Conservation (phyloP, 2,797 vertebrate species). For the Alca torda region DNA sequence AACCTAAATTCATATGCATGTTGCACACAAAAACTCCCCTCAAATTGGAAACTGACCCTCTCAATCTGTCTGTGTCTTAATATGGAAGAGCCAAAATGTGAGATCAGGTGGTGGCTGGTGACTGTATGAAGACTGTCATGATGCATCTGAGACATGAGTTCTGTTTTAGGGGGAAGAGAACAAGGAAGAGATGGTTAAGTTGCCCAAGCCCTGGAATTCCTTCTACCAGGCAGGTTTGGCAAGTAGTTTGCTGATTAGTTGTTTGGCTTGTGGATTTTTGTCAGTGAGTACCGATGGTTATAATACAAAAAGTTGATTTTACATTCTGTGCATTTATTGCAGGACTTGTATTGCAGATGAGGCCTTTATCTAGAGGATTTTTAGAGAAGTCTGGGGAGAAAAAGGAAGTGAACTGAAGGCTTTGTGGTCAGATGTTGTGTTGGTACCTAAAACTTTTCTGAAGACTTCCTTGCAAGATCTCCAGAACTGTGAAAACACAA, state of each 20-base stretch:
- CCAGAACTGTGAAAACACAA: not conserved
- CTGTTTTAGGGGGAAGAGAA: not conserved
- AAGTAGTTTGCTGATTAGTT: not conserved
- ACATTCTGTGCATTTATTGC: not conserved
- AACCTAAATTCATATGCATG: fast-evolving
- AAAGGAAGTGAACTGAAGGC: not conserved
- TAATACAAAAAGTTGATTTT: not conserved
- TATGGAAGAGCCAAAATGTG: not conserved
- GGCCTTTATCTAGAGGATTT: not conserved
- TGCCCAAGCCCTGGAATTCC: not conserved
- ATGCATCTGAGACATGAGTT: fast-evolving
- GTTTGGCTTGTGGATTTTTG: not conserved
- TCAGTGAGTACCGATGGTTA: fast-evolving
- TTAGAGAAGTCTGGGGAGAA: not conserved
- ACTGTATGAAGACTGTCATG: fast-evolving
- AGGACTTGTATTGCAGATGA: not conserved
- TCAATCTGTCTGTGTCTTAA: not conserved
- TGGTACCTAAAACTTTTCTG: not conserved
- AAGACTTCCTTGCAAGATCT: not conserved
- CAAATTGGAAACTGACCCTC: not conserved
- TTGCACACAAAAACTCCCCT: not conserved
- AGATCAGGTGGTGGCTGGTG: not conserved
- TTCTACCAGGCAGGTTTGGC: not conserved
- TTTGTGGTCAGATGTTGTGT: not conserved
- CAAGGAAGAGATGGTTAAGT: not conserved